These are phyloP conservation scores for Limnothrissa miodon DNA, from an alignment of 2,113 vertebrate species.

Conservation along the genomic window DNA sequence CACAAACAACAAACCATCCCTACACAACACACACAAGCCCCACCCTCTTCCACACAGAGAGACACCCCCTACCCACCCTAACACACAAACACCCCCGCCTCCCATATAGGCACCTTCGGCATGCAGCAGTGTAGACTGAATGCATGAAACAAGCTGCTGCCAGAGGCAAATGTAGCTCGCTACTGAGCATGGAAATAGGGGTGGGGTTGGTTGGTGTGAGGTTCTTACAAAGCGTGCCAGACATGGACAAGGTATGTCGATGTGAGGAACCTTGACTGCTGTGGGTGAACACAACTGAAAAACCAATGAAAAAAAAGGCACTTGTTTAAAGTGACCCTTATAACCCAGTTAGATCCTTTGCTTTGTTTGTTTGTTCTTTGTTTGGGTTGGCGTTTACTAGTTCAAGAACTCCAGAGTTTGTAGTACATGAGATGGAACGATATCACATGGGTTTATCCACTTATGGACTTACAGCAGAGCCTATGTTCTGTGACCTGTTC, in stretches of 20 bases:
- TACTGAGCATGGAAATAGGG: not conserved
- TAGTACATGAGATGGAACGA: not conserved
- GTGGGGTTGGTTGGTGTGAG: not conserved
- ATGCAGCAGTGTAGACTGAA: not conserved
- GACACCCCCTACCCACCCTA: too few relatives aligned
- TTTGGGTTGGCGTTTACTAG: not conserved
- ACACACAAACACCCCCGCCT: too few relatives aligned
- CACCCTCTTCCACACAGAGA: too few relatives aligned
- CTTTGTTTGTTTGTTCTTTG: too few relatives aligned
- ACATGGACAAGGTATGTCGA: not conserved
- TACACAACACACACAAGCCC: too few relatives aligned
- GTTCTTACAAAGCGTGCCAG: not conserved
- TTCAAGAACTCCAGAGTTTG: not conserved
- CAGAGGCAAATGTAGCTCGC: not conserved
- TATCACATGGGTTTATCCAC: constrained; percentile 12
- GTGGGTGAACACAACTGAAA: not conserved
- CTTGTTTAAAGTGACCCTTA: not conserved
- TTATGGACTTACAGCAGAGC: constrained; percentile 14
- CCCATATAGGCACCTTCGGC: too few relatives aligned
- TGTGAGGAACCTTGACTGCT: not conserved
- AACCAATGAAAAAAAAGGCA: not conserved
- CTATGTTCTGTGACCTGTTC: constrained; percentile 27
- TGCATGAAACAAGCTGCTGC: constrained; percentile 6
- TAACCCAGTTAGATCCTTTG: not conserved
- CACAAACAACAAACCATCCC: too few relatives aligned